Evolutionary conservation across 2,888 invertebrate genomes (phyloP), one percentile per base, ranked within the genome.

Genomic region (Perdita meconis): DNA sequence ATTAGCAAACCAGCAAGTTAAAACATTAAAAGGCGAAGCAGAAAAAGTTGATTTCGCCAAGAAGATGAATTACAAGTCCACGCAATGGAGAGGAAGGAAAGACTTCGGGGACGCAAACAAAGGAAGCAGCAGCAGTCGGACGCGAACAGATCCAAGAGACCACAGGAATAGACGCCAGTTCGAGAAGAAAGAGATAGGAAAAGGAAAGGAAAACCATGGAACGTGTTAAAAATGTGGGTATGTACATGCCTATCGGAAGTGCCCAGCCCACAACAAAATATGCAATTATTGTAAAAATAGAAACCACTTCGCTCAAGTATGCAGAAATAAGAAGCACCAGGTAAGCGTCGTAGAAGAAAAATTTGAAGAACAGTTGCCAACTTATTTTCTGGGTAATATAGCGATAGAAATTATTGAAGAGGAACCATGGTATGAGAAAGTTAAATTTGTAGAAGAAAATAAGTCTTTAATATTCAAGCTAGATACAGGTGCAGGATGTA

Each of bases 341-440:
- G 40, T 40, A 40, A 40, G 40, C 8, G 40, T n/a, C 12, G 13
- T 40, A 40, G 2, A 40, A 40, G 40, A 40, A 40, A 40, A 40
- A n/a, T n/a, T n/a, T 0, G 40, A 40, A n/a, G 40, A 2, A 5
- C 4, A 40, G 4, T 4, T 8, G n/a, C 40, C 40, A 13, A 40
- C 40, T 13, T 40, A 40, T 40, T 40, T 40, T 40, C 40, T 40
- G 40, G 40, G 40, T n/a, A 40, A 40, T n/a, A 40, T 40, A 40
- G n/a, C 13, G 13, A 40, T 40, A 40, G 40, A 40, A 13, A 5
- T n/a, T n/a, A n/a, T 40, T 3, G n/a, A n/a, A n/a, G 40, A 6
- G 4, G 40, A 40, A 40, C n/a, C 40, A n/a, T 40, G 40, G 40
- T 40, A 40, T 40, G 40, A 40, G n/a, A 40, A 40, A 40, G 40